A percentile compares a stretch with the other conserved stretches of the same genome.
Evolutionary conservation across 1,140 invertebrate genomes (phyloP).

Genomic region (Zaprionus nigranus): DNA sequence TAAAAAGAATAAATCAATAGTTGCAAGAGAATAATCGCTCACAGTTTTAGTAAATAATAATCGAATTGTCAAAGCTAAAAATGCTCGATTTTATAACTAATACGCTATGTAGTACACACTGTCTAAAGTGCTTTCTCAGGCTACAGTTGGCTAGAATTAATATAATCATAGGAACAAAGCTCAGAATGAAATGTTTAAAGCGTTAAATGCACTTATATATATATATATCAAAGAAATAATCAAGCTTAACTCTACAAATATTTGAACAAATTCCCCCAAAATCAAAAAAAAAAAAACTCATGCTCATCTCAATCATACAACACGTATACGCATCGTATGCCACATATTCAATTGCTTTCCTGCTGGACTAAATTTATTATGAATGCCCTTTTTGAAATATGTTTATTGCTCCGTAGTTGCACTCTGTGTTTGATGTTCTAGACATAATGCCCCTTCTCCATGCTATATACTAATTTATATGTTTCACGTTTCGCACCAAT

Average conservation of each 20-base stretch:
- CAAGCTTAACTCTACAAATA: background rate
- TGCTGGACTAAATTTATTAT: constrained; percentile 43
- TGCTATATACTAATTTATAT: constrained; percentile 59
- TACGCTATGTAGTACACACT: constrained; percentile 24
- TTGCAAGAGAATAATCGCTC: constrained; percentile 21
- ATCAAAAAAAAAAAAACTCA: constrained; percentile 24
- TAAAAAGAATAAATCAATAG: constrained; percentile 7
- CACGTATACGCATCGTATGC: constrained; percentile 47
- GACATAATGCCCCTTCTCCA: background rate
- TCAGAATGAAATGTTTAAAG: constrained; percentile 26
- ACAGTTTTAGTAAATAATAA: constrained; percentile 11
- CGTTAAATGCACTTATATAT: constrained; percentile 50
- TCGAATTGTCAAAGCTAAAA: constrained; percentile 20
- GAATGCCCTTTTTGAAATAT: constrained; percentile 11
- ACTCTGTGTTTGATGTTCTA: background rate
- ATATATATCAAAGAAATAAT: constrained; percentile 11
- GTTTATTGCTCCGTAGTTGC: constrained; percentile 27
- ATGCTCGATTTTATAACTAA: constrained; percentile 28
- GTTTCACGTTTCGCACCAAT: constrained; percentile 47
- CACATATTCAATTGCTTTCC: constrained; percentile 34
- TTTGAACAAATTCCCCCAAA: background rate
- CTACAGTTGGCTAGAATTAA: background rate
- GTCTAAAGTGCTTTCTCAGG: constrained; percentile 23
- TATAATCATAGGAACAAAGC: constrained; percentile 1
- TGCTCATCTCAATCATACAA: constrained; percentile 43